A percentile compares a stretch with the other conserved stretches of the same genome.
phyloP scores from a whole-genome alignment of 2,888 invertebrate genomes.

The Pocota personata region DNA sequence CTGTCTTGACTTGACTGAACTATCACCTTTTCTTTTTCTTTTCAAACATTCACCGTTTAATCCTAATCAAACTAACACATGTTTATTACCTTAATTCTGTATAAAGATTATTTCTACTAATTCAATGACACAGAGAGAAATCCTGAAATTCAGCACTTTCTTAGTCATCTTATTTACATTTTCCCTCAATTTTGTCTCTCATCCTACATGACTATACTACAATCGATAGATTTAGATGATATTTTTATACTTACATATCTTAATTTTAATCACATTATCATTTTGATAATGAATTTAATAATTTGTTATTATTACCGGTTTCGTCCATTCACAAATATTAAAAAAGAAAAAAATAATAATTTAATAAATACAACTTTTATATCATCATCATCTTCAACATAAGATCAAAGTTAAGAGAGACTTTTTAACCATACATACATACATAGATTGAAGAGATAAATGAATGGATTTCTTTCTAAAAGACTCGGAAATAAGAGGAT shows the following conservation, averaged over 20 bases:
- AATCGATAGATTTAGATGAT: neutral
- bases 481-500: too few relatives aligned
- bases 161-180: slow-evolving; percentile 37
- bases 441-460: neutral
- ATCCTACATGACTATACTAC: neutral
- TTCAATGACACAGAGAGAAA: slow-evolving; percentile 5
- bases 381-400: slow-evolving; percentile 13
- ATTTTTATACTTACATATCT: neutral
- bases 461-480: neutral
- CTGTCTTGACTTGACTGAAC: neutral
- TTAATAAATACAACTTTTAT: slow-evolving; percentile 12
- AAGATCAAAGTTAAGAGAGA: neutral
- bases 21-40: neutral
- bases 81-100: neutral
- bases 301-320: slow-evolving; percentile 38
- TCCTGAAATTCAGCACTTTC: neutral
- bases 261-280: slow-evolving; percentile 11
- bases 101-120: neutral
- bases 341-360: neutral
- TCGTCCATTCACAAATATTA: slow-evolving; percentile 46
- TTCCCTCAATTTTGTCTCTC: neutral
- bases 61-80: neutral
- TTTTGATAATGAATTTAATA: slow-evolving; percentile 23
- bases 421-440: neutral
- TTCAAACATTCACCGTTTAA: neutral